Evolutionary conservation across 2,888 invertebrate genomes (phyloP).

Genomic region (Agonopterix subpropinquella): DNA sequence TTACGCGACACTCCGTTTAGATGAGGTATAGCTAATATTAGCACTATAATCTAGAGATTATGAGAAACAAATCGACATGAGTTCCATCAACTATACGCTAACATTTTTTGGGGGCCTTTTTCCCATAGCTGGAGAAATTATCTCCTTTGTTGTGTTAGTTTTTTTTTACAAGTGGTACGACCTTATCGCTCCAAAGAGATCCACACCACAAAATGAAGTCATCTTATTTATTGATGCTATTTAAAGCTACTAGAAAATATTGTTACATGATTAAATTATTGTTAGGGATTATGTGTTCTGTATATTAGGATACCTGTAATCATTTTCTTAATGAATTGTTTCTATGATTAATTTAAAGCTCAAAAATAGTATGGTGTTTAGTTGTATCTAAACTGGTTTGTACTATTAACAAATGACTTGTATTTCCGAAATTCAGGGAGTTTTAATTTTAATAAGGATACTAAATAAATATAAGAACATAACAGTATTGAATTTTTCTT

Average conservation of each 20-base stretch:
- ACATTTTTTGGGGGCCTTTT: too few relatives aligned
- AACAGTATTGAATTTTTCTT: constrained; percentile 17
- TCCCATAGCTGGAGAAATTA: too few relatives aligned
- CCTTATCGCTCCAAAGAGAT: constrained; percentile 47
- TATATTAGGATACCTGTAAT: constrained; percentile 58
- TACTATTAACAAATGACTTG: constrained; percentile 42
- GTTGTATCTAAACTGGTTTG: constrained; percentile 6
- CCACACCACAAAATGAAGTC: constrained; percentile 60
- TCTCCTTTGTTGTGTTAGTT: background rate
- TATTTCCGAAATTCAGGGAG: constrained; percentile 48
- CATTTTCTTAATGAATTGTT: constrained; percentile 44
- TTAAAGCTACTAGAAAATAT: constrained; percentile 56
- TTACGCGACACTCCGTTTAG: too few relatives aligned
- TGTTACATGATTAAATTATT: constrained; percentile 66
- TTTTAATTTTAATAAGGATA: constrained; percentile 60
- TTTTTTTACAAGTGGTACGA: constrained; percentile 16
- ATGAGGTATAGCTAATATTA: too few relatives aligned
- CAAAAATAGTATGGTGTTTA: constrained; percentile 26
- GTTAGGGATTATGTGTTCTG: constrained; percentile 62
- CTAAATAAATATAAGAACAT: constrained; percentile 36
- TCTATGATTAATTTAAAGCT: constrained; percentile 55
- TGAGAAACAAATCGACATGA: too few relatives aligned
- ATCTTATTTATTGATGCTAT: constrained; percentile 69
- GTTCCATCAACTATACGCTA: too few relatives aligned
- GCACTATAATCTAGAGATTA: too few relatives aligned